Base-by-base conservation (phyloP, 2,113 vertebrate genomes). In the Cyprinus carpio region DNA sequence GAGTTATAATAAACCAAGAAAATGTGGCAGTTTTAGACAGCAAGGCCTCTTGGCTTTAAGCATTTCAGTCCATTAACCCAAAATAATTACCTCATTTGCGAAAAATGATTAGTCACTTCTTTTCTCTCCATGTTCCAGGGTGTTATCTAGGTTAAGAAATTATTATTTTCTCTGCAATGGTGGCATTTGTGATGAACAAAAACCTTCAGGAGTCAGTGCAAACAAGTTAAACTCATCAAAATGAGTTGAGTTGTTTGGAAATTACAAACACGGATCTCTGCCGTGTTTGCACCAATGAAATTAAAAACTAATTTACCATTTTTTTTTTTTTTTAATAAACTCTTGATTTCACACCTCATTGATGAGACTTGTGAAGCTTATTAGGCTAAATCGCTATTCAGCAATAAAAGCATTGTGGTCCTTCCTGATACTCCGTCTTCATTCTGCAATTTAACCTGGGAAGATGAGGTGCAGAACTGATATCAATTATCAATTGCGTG, bases 71-170 rank as follows among this genome's bases (percentile, higher is more conserved):
- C 84, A 85, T 79, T 85, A 85, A 71, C 75, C 51, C 75, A 46
- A 49, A 85, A 72, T 80, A 85, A 72, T 85, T 71, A 85, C 75
- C 49, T 85, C n/a, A 80, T 85, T 78, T 85, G 84, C 2, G 25
- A 60, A 72, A 72, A 85, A 80, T 40, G 31, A 85, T 85, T 79
- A 43, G 62, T 62, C 16, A 40, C 37, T 75, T 25, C 71, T 46
- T 84, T 29, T 74, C 34, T 60, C 23, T 6, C 56, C 31, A 37
- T n/a, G 31, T 81, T 65, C 9, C 60, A 49, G 60, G 62, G 79
- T 15, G n/a, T 81, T 37, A 43, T 81, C 40, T 67, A 49, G 58
- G 62, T 81, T 81, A 65, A 67, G 79, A 31, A 81, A 67, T 49
- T 0, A 56, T 25, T 18, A 0, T 43, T 40, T 79, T 29, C 62